Evolutionary conservation across 2,888 invertebrate genomes (phyloP), one percentile per base, ranked within the genome.

Genomic region (Tanytarsus gracilentus): DNA sequence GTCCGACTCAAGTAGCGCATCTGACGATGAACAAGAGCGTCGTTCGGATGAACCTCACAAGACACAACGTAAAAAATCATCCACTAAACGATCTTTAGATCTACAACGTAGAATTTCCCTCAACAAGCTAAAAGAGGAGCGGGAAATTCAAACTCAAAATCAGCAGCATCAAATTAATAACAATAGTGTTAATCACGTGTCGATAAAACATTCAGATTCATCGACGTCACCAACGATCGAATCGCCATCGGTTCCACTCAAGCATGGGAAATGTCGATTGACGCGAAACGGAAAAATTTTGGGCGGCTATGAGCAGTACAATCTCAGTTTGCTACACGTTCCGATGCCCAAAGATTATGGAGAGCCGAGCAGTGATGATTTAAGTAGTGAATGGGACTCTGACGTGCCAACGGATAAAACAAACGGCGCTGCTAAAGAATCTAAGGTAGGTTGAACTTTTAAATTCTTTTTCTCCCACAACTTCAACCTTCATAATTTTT

Each of bases 341-440:
- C 88, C 88, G 0, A 78, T 82, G 76, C 78, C 78, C 27, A 76
- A 83, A 63, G 92, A 92, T 68, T 93, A 88, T 71, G 90, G 88
- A 11, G 90, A 91, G 68, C 88, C 89, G n/a, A 88, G 88, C 65
- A 89, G 88, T 69, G 92, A 93, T 72, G 92, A 92, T 72, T 80
- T 92, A 63, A 90, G 89, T 71, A 91, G 91, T 11, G 92, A 92
- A 69, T 92, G 92, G 91, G 91, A 92, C 70, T 89, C 88, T 2
- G 90, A 90, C 72, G 85, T 82, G 6, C 79, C 82, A 14, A n/a
- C n/a, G n/a, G 83, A 83, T 59, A 49, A 56, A 58, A 27, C 14
- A 3, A 36, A 25, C 49, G 53, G 51, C 48, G 21, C 52, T 14
- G 40, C 44, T 16, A 49, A 49, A n/a, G 58, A 51, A 61, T 52